These are phyloP conservation scores for Lobophora halterata DNA, from an alignment of 2,888 invertebrate genomes.

Conservation along the genomic window DNA sequence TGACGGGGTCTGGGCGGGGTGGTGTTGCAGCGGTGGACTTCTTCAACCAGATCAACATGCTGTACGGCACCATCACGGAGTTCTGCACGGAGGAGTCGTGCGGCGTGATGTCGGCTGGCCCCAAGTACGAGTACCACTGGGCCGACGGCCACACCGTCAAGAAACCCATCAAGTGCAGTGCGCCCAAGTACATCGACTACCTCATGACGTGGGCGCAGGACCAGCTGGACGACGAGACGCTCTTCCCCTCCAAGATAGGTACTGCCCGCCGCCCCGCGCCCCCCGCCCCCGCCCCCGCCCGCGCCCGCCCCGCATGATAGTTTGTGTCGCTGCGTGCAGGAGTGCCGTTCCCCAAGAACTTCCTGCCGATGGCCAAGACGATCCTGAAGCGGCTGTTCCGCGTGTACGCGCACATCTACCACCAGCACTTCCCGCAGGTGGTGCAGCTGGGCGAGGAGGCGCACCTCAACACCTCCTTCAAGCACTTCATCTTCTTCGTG, in stretches of 20 bases:
- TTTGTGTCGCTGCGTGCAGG: constrained; percentile 76
- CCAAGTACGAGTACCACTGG: constrained; percentile 99
- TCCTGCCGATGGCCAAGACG: constrained; percentile 97
- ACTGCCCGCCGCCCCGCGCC: background rate
- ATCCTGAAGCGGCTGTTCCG: constrained; percentile 98
- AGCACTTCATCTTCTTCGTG: constrained; percentile 99
- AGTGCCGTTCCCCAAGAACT: constrained; percentile 99
- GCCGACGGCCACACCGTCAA: constrained; percentile 98
- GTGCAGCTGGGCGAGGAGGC: constrained; percentile 99
- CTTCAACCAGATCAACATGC: constrained; percentile 99
- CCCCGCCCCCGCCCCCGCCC: background rate
- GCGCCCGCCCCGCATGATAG: too few relatives aligned
- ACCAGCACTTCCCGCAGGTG: constrained; percentile 99
- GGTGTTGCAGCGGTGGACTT: constrained; percentile 95
- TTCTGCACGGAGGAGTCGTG: constrained; percentile 99
- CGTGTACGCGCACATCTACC: constrained; percentile 99
- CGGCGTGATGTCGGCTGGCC: constrained; percentile 99
- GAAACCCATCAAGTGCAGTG: constrained; percentile 99
- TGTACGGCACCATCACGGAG: constrained; percentile 99
- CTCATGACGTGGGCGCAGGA: constrained; percentile 99
- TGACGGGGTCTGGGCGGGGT: background rate
- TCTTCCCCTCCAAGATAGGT: constrained; percentile 98
- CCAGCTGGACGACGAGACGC: constrained; percentile 98
- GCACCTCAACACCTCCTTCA: constrained; percentile 99
- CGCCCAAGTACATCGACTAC: constrained; percentile 99